Percentiles rank a stretch among this genome's conserved stretches.
Conservation (phyloP, 2,888 invertebrate species). For the Rotaria macrura region DNA sequence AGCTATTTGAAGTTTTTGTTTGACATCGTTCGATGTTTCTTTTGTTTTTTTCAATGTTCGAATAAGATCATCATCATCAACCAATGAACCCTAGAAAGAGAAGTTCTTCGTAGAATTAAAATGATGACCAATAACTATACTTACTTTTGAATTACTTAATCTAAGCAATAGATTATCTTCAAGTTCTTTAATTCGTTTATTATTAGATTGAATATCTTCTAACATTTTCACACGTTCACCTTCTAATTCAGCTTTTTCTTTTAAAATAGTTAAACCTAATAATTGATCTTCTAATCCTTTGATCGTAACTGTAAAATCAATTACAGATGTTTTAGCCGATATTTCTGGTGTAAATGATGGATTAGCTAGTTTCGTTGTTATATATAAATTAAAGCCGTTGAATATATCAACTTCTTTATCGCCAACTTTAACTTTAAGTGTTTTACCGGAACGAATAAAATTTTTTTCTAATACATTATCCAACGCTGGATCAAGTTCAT, state of each 20-base stretch:
- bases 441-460: conserved; percentile 49
- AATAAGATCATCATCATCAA: conserved; percentile 50
- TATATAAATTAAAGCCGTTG: conserved; percentile 47
- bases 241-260: conserved; percentile 51
- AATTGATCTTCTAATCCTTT: conserved; percentile 51
- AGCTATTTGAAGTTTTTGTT: conserved; percentile 48
- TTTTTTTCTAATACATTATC: conserved; percentile 51
- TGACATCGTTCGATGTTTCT: conserved; percentile 47
- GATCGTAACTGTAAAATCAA: conserved; percentile 51
- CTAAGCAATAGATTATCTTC: conserved; percentile 49
- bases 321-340: conserved; percentile 48
- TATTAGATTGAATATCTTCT: conserved; percentile 49
- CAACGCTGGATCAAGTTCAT: conserved; percentile 50
- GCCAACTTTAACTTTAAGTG: conserved; percentile 47
- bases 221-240: conserved; percentile 48
- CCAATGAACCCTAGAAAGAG: conserved; percentile 44
- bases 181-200: conserved; percentile 50
- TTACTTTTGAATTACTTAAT: conserved; percentile 42
- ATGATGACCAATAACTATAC: neutral
- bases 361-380: conserved; percentile 50
- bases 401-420: conserved; percentile 51
- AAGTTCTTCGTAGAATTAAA: neutral
- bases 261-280: conserved; percentile 49
- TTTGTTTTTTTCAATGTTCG: conserved; percentile 49
- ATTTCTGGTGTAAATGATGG: conserved; percentile 50